Conservation (phyloP, 2,113 vertebrate genomes). For the Smithornis capensis region DNA sequence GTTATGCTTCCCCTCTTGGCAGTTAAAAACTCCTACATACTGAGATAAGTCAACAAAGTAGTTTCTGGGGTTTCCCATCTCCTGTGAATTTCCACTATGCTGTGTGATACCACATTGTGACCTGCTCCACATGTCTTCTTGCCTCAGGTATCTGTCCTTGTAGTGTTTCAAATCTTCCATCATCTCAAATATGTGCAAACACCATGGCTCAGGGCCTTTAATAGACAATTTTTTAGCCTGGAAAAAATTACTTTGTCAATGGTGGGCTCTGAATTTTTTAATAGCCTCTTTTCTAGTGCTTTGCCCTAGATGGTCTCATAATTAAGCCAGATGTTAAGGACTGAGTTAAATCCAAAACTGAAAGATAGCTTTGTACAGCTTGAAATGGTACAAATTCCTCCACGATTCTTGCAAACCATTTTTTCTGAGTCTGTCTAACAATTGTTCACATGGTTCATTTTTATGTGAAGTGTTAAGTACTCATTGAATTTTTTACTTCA, state of each 20-base stretch:
- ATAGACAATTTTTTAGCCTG: neutral
- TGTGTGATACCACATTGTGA: neutral
- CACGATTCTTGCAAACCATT: neutral
- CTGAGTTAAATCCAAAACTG: neutral
- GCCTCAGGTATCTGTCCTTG: neutral
- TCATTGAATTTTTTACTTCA: constrained; percentile 29
- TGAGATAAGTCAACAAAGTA: neutral
- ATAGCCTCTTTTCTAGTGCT: neutral
- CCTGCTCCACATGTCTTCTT: neutral
- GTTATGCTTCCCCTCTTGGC: neutral
- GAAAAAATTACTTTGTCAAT: neutral
- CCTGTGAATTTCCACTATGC: neutral
- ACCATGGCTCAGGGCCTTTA: neutral
- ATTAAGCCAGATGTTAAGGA: neutral
- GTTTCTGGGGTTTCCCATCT: neutral
- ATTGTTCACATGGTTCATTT: neutral
- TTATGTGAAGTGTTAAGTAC: constrained; percentile 10
- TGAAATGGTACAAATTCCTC: neutral
- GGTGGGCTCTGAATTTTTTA: neutral
- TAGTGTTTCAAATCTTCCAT: neutral
- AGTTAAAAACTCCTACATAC: neutral
- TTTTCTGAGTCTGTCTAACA: neutral
- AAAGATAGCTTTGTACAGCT: neutral
- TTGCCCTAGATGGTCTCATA: neutral
- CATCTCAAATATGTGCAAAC: neutral